These are phyloP conservation scores for Syritta pipiens DNA, from an alignment of 2,888 invertebrate genomes.

Conservation along the genomic window DNA sequence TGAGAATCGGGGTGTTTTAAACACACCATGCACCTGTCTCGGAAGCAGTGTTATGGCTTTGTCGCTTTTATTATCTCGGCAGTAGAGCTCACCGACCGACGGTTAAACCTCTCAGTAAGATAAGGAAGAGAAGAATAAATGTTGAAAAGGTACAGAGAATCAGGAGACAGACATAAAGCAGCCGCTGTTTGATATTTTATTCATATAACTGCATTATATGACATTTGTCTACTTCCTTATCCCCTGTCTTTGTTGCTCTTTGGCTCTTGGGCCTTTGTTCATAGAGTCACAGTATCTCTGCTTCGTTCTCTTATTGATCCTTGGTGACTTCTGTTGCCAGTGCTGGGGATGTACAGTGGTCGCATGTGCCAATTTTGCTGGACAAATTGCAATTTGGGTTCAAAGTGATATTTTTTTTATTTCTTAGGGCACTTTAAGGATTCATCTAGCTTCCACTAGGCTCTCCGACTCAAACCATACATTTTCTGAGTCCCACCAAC, in stretches of 20 bases:
- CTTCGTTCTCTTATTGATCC: constrained; percentile 36
- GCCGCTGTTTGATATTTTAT: constrained; percentile 66
- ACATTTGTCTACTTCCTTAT: constrained; percentile 62
- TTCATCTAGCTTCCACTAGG: no score
- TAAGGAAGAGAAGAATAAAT: constrained; percentile 20
- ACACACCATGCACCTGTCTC: neutral
- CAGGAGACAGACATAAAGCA: constrained; percentile 54
- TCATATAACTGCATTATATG: constrained; percentile 67
- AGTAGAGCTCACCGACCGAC: neutral
- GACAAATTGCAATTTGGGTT: no score
- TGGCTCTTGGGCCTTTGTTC: constrained; percentile 18
- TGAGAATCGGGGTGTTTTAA: neutral
- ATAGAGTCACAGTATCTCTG: constrained; percentile 18
- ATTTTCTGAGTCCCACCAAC: no score
- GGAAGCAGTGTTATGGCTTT: neutral
- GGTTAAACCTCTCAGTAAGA: constrained; percentile 6
- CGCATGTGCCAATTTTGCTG: no score
- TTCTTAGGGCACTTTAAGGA: no score
- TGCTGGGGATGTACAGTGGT: no score
- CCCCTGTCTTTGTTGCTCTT: constrained; percentile 20
- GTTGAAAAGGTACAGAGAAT: constrained; percentile 1
- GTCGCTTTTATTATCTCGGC: neutral
- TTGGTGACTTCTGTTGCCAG: constrained; percentile 22
- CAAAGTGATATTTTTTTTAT: no score
- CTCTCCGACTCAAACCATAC: no score